phyloP scores from a whole-genome alignment of 1,140 invertebrate species.

The Muscidifurax raptorellus region DNA sequence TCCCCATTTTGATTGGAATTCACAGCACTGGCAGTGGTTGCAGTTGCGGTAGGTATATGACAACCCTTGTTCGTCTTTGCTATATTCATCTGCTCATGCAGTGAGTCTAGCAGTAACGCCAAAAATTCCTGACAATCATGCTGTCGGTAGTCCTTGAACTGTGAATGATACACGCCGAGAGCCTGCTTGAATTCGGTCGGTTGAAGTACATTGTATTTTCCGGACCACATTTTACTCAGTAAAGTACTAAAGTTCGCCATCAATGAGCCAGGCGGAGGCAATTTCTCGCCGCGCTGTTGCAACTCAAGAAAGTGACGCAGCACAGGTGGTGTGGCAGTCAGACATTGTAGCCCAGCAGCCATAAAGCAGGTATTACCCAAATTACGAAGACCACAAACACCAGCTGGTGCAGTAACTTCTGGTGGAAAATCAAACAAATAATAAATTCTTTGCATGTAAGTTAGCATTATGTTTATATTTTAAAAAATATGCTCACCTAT shows the following conservation, averaged over 20 bases:
- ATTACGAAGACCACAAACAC: constrained; percentile 81
- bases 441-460: background rate
- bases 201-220: constrained; percentile 77
- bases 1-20: constrained; percentile 64
- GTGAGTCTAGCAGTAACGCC: constrained; percentile 80
- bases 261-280: constrained; percentile 69
- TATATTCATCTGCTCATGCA: constrained; percentile 82
- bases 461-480: background rate
- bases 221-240: constrained; percentile 81
- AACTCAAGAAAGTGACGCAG: constrained; percentile 77
- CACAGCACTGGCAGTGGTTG: constrained; percentile 68
- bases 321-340: constrained; percentile 77
- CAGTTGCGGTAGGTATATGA: constrained; percentile 63
- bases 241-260: constrained; percentile 78
- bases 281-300: constrained; percentile 70
- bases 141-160: constrained; percentile 82
- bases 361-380: constrained; percentile 86
- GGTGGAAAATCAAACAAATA: constrained; percentile 36
- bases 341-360: constrained; percentile 82
- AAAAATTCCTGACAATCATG: constrained; percentile 87
- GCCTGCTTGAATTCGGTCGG: constrained; percentile 80
- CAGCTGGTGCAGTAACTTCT: constrained; percentile 69
- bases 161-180: constrained; percentile 79
- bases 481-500: constrained; percentile 61
- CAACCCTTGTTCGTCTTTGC: constrained; percentile 69